A percentile compares a stretch with the other conserved stretches of the same genome.
Evolutionary conservation across 2,797 vertebrate genomes (phyloP).

Genomic region (Balearica regulorum): DNA sequence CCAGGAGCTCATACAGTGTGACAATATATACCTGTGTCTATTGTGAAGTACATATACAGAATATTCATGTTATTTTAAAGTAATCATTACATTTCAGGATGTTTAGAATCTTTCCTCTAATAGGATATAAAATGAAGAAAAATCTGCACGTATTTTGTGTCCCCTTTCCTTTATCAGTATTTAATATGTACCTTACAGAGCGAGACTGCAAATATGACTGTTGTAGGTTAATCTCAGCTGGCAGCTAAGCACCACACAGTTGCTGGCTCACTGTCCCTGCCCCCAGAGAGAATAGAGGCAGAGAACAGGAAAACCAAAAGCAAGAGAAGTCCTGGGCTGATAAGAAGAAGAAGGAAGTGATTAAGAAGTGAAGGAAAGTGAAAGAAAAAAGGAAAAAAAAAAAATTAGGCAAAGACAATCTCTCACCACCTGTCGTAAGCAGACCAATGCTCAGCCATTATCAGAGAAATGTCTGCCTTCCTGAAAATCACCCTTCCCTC

Average conservation of each 20-base stretch:
- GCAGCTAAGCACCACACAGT: neutral
- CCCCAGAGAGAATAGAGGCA: neutral
- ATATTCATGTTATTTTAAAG: neutral
- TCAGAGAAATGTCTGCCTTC: neutral
- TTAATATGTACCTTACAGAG: neutral
- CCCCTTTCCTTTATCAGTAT: neutral
- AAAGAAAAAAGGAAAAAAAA: neutral
- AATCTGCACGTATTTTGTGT: neutral
- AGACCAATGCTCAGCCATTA: too few relatives aligned
- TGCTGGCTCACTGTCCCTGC: neutral
- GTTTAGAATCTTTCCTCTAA: neutral
- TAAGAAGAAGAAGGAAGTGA: neutral
- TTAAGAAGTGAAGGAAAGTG: neutral
- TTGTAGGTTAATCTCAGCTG: neutral
- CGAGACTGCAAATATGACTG: neutral
- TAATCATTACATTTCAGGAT: neutral
- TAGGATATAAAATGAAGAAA: neutral
- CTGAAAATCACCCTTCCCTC: neutral
- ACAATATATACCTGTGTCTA: neutral
- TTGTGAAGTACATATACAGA: neutral
- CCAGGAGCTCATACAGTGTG: neutral
- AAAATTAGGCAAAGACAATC: neutral
- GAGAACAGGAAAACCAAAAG: neutral
- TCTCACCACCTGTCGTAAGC: neutral
- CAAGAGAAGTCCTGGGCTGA: too few relatives aligned